Evolutionary conservation across 1,140 invertebrate genomes (phyloP), one percentile per base, ranked within the genome.

Genomic region (Pogonognathellus flavescens): DNA sequence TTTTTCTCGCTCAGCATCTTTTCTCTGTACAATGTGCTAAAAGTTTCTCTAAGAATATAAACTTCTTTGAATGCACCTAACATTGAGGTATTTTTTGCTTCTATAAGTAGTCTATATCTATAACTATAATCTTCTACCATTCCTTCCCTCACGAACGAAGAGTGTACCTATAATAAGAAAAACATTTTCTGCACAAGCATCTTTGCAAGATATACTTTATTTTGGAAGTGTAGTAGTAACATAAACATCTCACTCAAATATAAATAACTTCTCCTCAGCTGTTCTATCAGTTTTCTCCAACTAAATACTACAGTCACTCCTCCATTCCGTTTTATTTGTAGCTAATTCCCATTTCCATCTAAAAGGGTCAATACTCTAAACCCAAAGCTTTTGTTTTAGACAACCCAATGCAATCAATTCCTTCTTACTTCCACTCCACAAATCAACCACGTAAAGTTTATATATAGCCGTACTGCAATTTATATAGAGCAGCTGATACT

Each of bases 391-490:
- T 76, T 76, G 70, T 76, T 76, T 31, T 25, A 81, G 80, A 81
- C 80, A 81, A 81, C 10, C 55, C 14, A 53, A 55, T 81, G 50
- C 80, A 53, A 81, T 81, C 80, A 53, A 81, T 81, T 81, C 25
- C 50, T 57, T 25, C 80, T 81, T 81, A 53, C 50, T 81, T 81
- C 80, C 80, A 81, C 80, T 81, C 80, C 80, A 81, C 80, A 81
- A 81, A 81, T 81, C 80, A 81, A 81, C 50, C 50, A 18, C 80
- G 25, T 41, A 41, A 41, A 80, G 72, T 49, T 66, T 25, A 20
- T 60, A 60, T 18, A 60, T 20, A 20, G 59, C 13, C 57, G 10
- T 9, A 20, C n/a, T 60, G 18, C n/a, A 6, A 18, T 41, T 41
- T 41, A 41, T 41, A 41, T 41, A 41, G 6, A 41, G 2, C 31